phyloP scores from a whole-genome alignment of 1,140 invertebrate species.

The Lethrus apterus region DNA sequence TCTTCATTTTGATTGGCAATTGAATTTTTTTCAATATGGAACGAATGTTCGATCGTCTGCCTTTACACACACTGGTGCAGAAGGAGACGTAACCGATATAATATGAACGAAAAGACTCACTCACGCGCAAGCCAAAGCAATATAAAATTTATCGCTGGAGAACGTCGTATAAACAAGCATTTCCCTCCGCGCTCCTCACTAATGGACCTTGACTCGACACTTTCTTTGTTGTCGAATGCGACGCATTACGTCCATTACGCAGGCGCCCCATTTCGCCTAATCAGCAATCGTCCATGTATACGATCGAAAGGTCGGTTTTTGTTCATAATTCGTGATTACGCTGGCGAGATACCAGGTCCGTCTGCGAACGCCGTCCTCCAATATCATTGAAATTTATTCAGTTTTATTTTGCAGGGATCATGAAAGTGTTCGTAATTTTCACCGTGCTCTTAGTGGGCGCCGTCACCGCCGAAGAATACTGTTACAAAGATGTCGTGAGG shows the following conservation, averaged over 20 bases:
- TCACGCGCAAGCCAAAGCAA: no score
- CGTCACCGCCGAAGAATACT: constrained; percentile 47
- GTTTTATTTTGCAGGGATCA: constrained; percentile 40
- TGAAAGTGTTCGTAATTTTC: constrained; percentile 50
- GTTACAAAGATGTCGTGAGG: constrained; percentile 52
- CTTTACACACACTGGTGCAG: constrained; percentile 87
- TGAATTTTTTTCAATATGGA: not conserved
- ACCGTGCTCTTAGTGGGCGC: constrained; percentile 45
- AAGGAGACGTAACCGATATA: no score
- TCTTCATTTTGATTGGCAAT: constrained; percentile 43
- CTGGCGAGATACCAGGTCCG: constrained; percentile 42
- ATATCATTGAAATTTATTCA: no score
- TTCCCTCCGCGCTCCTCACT: no score
- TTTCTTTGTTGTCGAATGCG: no score
- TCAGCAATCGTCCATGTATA: not conserved
- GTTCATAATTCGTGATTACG: constrained; percentile 38
- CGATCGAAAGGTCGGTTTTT: constrained; percentile 4
- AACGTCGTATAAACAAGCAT: no score
- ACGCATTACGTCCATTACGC: no score
- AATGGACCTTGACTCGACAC: no score
- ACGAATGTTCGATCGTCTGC: constrained; percentile 40
- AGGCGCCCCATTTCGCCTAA: no score
- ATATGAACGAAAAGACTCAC: no score
- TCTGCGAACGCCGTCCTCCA: no score
- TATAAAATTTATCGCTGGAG: no score